Base-by-base conservation (phyloP, 2,113 vertebrate species). In the Mustela nigripes region DNA sequence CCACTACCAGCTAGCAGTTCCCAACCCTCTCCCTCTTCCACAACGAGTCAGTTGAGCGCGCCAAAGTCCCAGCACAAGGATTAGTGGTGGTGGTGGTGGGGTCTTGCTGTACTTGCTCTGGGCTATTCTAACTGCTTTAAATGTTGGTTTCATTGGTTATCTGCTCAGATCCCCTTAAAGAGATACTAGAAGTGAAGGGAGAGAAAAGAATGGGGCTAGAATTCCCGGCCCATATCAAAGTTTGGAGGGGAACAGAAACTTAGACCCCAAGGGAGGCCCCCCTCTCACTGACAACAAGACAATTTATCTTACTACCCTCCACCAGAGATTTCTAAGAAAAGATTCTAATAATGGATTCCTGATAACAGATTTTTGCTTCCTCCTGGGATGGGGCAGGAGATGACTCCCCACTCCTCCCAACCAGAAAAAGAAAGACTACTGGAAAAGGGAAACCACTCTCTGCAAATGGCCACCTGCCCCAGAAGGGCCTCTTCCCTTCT, bases 381-480 rank as follows among this genome's bases (percentile, higher is more conserved):
- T 83, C 65, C 33, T 96, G 94, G 78, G 90, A 88, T 12, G 28
- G 60, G 71, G 63, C 94, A 95, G 97, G 94, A 97, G 96, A 94
- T 97, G 71, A 95, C 90, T 95, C 45, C 69, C 62, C 39, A 26
- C 28, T 85, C 42, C 67, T 63, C 89, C 16, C 58, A 86, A 78
- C 36, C 62, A 96, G 80, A 94, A 94, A 91, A 89, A 96, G 65
- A 90, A 81, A 81, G 79, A 81, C 76, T 60, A 48, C 10, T 22
- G 5, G 60, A 86, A 86, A 76, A 97, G 97, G 94, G 94, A 97
- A 95, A 60, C 84, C 45, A 83, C 84, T 97, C 71, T 95, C 69
- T 94, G 45, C 85, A 96, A 95, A 79, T 50, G 96, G 93, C 91
- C 97, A 96, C 97, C 97, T 97, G 97, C 94, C 97, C 93, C n/a